Evolutionary conservation across 2,113 vertebrate genomes (phyloP), one percentile per base, ranked within the genome.

Genomic region (Gadus macrocephalus): DNA sequence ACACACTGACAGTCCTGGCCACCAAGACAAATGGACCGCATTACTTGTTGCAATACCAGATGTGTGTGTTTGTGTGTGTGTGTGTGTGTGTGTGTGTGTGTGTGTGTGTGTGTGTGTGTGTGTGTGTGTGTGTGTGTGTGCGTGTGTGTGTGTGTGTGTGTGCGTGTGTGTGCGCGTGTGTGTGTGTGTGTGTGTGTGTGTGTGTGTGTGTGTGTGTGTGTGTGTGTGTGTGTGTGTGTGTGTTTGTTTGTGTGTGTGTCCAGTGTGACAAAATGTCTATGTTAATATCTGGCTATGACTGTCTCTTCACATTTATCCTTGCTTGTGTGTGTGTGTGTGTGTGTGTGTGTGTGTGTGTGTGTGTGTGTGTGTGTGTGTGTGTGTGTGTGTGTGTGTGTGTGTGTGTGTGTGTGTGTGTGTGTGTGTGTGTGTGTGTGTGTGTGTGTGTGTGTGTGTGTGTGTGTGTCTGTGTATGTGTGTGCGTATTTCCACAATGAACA

Each of bases 1-100:
- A 79, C 71, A 68, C 74, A 53, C 15, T 81, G 82, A 79, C 84
- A 82, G 78, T 64, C 70, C 60, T 16, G 65, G 62, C 67, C 62
- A 20, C 74, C 64, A 72, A 86, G 82, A 86, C 77, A 80, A 83
- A 86, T 82, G 74, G 71, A 64, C 74, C 62, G 55, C 71, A 79
- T 85, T 80, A 81, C 71, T 58, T 27, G 67, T 55, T 27, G 65
- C 59, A 74, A 64, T 66, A 72, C 72, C 73, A 53, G 19, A 70
- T 73, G 53, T 74, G 66, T 74, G 68, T 75, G 27, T 35, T 28
- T 73, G 31, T 75, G 56, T 67, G 63, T 76, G 56, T 62, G 62
- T 66, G 27, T 66, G 66, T 66, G 69, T 64, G 62, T 35, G 60
- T 62, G 60, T 25, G 60, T 61, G 59, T 61, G 59, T 61, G 59